phyloP scores from a whole-genome alignment of 1,140 invertebrate genomes.

The Diprion similis region DNA sequence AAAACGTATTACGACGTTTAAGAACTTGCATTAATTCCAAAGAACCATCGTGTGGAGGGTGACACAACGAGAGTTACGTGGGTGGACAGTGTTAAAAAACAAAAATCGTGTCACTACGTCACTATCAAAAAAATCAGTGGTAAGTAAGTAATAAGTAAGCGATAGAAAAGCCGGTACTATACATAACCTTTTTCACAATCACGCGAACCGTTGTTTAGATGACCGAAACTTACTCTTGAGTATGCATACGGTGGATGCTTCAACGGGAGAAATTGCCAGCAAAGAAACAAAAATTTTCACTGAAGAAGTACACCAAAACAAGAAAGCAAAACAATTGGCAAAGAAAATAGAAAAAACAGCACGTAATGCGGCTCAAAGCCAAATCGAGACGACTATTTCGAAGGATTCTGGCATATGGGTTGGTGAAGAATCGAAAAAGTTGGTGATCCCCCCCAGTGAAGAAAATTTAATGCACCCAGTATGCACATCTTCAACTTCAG shows the following conservation, averaged over 20 bases:
- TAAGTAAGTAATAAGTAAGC: no score
- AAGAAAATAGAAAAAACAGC: background rate
- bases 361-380: background rate
- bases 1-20: constrained; percentile 19
- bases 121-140: constrained; percentile 21
- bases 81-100: constrained; percentile 6
- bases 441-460: background rate
- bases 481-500: background rate
- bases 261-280: constrained; percentile 9
- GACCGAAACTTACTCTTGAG: constrained; percentile 6
- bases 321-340: background rate
- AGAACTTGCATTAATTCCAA: constrained; percentile 15
- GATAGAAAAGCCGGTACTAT: constrained; percentile 13
- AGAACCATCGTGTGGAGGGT: constrained; percentile 22
- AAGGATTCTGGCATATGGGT: constrained; percentile 10
- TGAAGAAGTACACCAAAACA: background rate
- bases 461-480: background rate
- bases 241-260: constrained; percentile 6
- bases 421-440: background rate
- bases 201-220: constrained; percentile 12
- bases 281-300: constrained; percentile 10
- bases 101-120: constrained; percentile 20
- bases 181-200: constrained; percentile 16
- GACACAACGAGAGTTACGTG: constrained; percentile 15
- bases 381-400: background rate